Evolutionary conservation across 2,113 vertebrate species (phyloP).

Genomic region (Pachyramphus minor): DNA sequence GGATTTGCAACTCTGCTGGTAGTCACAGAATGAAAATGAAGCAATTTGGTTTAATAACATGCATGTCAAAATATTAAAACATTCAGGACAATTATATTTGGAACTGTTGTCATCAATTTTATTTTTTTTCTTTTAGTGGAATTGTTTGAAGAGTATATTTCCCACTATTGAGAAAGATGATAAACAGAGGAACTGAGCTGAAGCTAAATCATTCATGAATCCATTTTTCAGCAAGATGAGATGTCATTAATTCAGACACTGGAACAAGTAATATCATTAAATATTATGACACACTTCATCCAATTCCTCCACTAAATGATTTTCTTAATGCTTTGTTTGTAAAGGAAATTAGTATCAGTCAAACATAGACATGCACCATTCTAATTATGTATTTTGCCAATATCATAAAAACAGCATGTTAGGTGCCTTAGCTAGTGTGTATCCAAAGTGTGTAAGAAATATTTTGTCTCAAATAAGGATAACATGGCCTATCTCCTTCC

Average conservation of each 20-base stretch:
- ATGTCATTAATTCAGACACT: background rate
- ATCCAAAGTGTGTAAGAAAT: background rate
- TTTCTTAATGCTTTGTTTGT: slow-evolving; percentile 21
- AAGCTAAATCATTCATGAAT: slow-evolving; percentile 3
- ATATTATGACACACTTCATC: background rate
- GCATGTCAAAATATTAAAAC: background rate
- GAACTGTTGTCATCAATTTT: background rate
- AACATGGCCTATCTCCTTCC: background rate
- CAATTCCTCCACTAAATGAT: background rate
- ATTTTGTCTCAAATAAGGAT: background rate
- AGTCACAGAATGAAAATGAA: background rate
- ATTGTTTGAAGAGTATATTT: background rate
- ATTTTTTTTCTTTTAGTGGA: slow-evolving; percentile 9
- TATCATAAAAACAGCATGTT: background rate
- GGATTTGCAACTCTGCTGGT: background rate
- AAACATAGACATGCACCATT: background rate
- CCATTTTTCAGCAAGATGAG: background rate
- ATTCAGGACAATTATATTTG: background rate
- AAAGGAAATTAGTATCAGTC: slow-evolving; percentile 26
- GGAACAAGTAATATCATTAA: slow-evolving; percentile 32
- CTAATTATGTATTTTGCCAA: background rate
- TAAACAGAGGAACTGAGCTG: background rate
- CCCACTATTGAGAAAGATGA: background rate
- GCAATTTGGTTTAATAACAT: background rate
- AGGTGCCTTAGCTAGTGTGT: background rate